Base-by-base conservation (phyloP, 2,113 vertebrate genomes). In the Takifugu flavidus region DNA sequence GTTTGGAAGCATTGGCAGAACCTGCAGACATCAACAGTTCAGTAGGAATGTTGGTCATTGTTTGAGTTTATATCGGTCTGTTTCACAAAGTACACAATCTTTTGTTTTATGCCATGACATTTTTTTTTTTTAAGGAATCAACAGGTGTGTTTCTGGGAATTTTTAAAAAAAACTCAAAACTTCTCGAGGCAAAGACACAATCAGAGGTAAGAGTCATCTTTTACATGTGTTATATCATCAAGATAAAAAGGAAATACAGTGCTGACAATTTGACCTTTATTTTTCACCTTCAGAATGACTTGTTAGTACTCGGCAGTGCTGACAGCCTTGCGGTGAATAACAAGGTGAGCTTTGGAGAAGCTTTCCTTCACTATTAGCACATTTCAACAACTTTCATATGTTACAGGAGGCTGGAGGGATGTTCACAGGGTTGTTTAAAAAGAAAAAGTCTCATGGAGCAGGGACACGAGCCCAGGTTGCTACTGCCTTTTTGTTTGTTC, bases 281-380 rank as follows among this genome's bases (percentile, higher is more conserved):
- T 6, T 49, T 67, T 53, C 3, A 4, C 6, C 56, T 59, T 45
- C 54, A 88, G 86, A 80, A 82, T 3, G 74, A 72, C 49, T 59
- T 75, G 20, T 63, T 63, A 75, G 12, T 59, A 61, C 13, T 56
- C 76, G 64, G 56, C 54, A 87, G 80, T 70, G 74, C 0, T 0
- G 74, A 78, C 50, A 73, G 53, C 53, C 81, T 84, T 0, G 63
- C 70, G 1, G 77, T 73, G 2, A 77, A 34, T 13, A 59, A 26
- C 50, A 49, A 47, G 44, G 2, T 2, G 5, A 45, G 14, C 4
- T 12, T 5, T 45, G 44, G 4, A 46, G 13, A 46, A 46, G 34
- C 34, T 10, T 8, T 39, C 34, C 8, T 39, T 39, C 8, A 39
- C 20, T 20, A 20, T 20, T 20, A 20, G 20, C 20, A 20, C 34